Percentiles rank a stretch among this genome's conserved stretches.
Conservation (phyloP, 2,113 vertebrate genomes). For the Donacobius atricapilla region DNA sequence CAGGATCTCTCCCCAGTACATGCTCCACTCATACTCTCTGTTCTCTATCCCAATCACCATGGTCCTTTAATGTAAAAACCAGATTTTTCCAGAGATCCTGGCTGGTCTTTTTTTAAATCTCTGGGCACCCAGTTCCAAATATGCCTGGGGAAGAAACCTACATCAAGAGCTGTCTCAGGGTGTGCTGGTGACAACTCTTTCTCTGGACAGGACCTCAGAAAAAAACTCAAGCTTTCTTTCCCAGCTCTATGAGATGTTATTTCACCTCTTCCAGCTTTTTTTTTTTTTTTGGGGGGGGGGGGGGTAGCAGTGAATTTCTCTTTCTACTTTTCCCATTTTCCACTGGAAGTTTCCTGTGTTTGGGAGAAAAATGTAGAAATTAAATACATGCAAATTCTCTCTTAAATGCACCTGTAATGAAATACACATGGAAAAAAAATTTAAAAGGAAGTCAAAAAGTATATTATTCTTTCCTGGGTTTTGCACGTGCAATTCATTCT, state of each 20-base stretch:
- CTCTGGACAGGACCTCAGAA: not conserved
- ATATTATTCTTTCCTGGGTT: not conserved
- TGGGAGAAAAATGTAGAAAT: not conserved
- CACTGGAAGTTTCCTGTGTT: not conserved
- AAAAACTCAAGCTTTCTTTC: not conserved
- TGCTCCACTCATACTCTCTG: not conserved
- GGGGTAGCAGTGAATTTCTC: not conserved
- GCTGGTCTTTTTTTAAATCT: not conserved
- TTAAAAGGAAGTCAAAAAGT: accelerated
- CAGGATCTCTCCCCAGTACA: not conserved
- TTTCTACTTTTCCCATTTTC: not conserved
- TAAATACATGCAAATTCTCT: not conserved
- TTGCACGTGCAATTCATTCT: not conserved
- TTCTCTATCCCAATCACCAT: not conserved
- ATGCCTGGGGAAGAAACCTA: not conserved
- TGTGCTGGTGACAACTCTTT: not conserved
- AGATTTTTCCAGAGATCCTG: not conserved
- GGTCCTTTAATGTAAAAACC: not conserved
- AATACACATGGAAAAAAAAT: not conserved
- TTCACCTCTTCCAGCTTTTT: not conserved
- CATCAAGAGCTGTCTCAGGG: not conserved
- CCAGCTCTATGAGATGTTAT: not conserved
- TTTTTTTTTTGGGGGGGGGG: not conserved
- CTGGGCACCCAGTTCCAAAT: not conserved
- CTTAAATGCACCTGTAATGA: accelerated